These are phyloP conservation scores for Leptinotarsa undecemlineata DNA, from an alignment of 1,140 invertebrate species.

Conservation along the genomic window DNA sequence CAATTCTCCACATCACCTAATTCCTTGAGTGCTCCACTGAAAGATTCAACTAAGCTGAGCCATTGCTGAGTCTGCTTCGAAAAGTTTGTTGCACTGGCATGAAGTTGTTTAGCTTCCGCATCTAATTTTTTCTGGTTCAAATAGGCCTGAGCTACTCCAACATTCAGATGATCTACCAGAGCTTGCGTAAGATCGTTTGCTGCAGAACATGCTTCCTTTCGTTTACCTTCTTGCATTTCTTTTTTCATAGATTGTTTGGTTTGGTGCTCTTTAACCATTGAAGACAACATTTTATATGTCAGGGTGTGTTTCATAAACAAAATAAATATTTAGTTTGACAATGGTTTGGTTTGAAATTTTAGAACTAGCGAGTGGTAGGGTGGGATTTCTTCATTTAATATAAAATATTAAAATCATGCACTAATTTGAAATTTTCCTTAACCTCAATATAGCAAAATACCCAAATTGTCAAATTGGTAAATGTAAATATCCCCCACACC, in stretches of 20 bases:
- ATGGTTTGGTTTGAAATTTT: no score
- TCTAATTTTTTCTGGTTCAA: constrained; percentile 97
- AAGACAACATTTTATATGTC: constrained; percentile 72
- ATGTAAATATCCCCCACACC: no score
- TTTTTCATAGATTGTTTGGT: constrained; percentile 73
- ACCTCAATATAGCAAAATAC: no score
- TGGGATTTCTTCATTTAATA: no score
- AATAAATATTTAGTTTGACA: not conserved
- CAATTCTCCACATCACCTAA: constrained; percentile 99
- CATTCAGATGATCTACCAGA: constrained; percentile 95
- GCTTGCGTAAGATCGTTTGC: constrained; percentile 91
- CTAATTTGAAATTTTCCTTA: no score
- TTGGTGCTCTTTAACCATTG: constrained; percentile 87
- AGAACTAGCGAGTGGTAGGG: no score
- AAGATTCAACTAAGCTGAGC: constrained; percentile 91
- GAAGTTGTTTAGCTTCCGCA: constrained; percentile 95
- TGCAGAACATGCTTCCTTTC: constrained; percentile 90
- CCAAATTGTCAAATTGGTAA: no score
- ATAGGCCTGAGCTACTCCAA: constrained; percentile 97
- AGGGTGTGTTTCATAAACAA: not conserved
- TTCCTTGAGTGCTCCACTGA: constrained; percentile 96
- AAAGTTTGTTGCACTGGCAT: constrained; percentile 91
- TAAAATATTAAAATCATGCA: no score
- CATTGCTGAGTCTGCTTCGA: constrained; percentile 96
- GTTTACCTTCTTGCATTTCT: constrained; percentile 85